Percentiles rank a stretch among this genome's conserved stretches.
These are phyloP conservation scores for Eupristina koningsbergeri DNA, from an alignment of 1,140 invertebrate genomes.

Conservation along the genomic window DNA sequence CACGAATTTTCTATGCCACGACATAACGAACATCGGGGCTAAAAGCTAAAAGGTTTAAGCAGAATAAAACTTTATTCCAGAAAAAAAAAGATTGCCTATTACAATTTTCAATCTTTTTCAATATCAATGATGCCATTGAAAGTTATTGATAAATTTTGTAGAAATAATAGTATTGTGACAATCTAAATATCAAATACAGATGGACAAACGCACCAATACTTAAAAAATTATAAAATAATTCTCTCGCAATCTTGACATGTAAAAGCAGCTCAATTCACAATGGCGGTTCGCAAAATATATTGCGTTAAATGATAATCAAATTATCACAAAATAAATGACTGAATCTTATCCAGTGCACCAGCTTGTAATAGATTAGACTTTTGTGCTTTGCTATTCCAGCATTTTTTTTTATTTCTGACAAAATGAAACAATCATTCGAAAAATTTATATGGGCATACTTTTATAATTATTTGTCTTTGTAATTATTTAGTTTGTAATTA, in stretches of 20 bases:
- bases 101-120: too few relatives aligned
- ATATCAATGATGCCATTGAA: background rate
- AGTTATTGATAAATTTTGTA: background rate
- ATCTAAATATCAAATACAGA: background rate
- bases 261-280: background rate
- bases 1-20: background rate
- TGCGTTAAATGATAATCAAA: constrained; percentile 18
- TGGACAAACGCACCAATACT: background rate
- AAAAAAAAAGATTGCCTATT: too few relatives aligned
- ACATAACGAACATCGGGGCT: constrained; percentile 15
- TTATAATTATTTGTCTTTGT: background rate
- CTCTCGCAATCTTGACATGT: constrained; percentile 3
- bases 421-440: background rate
- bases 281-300: background rate
- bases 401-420: background rate
- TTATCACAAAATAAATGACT: background rate
- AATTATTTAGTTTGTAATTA: background rate
- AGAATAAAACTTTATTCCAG: too few relatives aligned
- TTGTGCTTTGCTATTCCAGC: background rate
- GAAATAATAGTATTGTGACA: background rate
- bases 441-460: background rate
- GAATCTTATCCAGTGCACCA: background rate
- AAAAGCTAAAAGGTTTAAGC: too few relatives aligned
- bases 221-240: background rate
- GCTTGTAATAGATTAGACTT: constrained; percentile 12